Evolutionary conservation across 2,888 invertebrate genomes (phyloP).

Genomic region (Torymus auratus): DNA sequence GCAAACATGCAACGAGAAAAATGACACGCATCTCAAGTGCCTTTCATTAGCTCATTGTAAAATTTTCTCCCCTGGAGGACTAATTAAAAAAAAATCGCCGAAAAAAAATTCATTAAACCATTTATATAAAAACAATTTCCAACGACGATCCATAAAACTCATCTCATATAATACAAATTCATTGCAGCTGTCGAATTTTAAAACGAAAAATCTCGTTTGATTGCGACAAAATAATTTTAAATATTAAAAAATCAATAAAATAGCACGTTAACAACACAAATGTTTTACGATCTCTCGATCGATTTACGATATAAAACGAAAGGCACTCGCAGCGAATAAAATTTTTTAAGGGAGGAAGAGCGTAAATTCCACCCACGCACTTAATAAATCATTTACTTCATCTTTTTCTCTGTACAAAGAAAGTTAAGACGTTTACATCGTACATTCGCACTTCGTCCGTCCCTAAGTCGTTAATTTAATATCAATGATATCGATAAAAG

Average conservation of each 20-base stretch:
- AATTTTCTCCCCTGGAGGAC: slow-evolving; percentile 40
- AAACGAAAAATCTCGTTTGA: slow-evolving; percentile 48
- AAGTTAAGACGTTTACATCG: slow-evolving; percentile 60
- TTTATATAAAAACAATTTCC: slow-evolving; percentile 53
- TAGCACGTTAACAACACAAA: slow-evolving; percentile 45
- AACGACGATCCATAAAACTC: slow-evolving; percentile 54
- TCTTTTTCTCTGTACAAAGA: slow-evolving; percentile 63
- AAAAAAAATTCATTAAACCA: slow-evolving; percentile 51
- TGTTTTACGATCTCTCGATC: slow-evolving; percentile 50
- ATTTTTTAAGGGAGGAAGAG: slow-evolving; percentile 55
- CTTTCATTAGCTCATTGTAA: slow-evolving; percentile 51
- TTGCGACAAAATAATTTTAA: background rate
- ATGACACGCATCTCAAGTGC: slow-evolving; percentile 58
- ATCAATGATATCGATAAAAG: slow-evolving; percentile 61
- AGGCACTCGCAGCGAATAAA: slow-evolving; percentile 60
- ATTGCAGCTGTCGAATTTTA: slow-evolving; percentile 50
- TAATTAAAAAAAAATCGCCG: slow-evolving; percentile 43
- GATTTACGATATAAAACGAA: slow-evolving; percentile 51
- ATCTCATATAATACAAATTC: slow-evolving; percentile 53
- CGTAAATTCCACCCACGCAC: slow-evolving; percentile 53
- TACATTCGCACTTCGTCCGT: slow-evolving; percentile 58
- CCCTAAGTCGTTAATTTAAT: slow-evolving; percentile 56
- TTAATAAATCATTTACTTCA: slow-evolving; percentile 58
- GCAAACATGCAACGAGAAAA: slow-evolving; percentile 61
- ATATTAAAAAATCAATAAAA: slow-evolving; percentile 46